These are phyloP conservation scores for Enoplosus armatus DNA, from an alignment of 2,797 vertebrate genomes.

Conservation along the genomic window DNA sequence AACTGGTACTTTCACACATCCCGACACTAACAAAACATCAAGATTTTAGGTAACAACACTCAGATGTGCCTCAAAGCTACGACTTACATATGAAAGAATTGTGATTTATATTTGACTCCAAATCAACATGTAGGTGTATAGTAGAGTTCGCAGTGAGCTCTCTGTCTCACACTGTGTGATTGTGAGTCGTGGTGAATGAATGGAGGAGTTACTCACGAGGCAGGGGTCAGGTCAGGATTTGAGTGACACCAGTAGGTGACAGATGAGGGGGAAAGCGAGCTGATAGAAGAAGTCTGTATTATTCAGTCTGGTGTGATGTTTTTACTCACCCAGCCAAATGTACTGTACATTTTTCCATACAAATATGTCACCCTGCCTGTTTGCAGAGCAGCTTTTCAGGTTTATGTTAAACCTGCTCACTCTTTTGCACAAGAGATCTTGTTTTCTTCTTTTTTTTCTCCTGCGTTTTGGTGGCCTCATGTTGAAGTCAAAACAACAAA, in stretches of 20 bases:
- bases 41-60: background rate
- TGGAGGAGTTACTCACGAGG: slow-evolving; percentile 14
- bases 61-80: background rate
- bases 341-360: background rate
- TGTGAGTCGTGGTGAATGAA: slow-evolving; percentile 1
- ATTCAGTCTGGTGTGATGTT: background rate
- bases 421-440: background rate
- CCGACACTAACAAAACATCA: background rate
- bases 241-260: slow-evolving; percentile 17
- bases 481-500: background rate
- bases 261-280: too few relatives aligned
- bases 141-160: background rate
- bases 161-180: background rate
- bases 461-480: background rate
- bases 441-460: background rate
- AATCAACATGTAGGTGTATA: background rate
- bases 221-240: background rate
- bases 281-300: background rate
- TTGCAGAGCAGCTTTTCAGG: background rate
- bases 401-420: background rate
- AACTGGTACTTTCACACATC: background rate
- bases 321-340: background rate
- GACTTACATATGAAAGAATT: background rate
- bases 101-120: background rate
- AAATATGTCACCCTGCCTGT: background rate